Conservation (phyloP, 1,140 invertebrate genomes). For the Ips typographus region DNA sequence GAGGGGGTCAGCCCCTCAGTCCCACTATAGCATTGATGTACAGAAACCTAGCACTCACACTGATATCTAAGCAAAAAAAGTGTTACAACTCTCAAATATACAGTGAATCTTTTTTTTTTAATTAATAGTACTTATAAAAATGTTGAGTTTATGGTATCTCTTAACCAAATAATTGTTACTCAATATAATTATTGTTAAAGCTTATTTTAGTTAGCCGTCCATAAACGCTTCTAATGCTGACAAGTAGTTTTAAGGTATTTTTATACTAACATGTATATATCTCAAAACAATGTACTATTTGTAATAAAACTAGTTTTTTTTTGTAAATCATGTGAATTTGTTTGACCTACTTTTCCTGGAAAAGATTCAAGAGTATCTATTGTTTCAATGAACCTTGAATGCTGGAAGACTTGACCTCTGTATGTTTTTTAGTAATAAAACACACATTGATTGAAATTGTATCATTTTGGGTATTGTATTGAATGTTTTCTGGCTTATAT, state of each 20-base stretch:
- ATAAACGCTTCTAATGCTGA: conserved; percentile 8
- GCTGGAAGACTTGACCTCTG: no score
- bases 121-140: not conserved
- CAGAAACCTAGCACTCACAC: conserved; percentile 55
- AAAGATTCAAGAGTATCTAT: conserved; percentile 38
- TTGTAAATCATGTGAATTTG: conserved; percentile 30
- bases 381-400: conserved; percentile 36
- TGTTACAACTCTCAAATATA: not conserved
- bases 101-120: not conserved
- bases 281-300: conserved; percentile 25
- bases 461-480: no score
- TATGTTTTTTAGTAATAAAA: no score
- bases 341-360: conserved; percentile 27
- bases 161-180: not conserved
- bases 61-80: conserved; percentile 54
- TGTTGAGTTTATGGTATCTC: not conserved
- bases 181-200: not conserved
- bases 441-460: no score
- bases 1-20: conserved; percentile 61
- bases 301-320: conserved; percentile 23
- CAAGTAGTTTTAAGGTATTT: conserved; percentile 13
- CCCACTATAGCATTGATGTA: conserved; percentile 59
- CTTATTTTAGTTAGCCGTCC: conserved; percentile 6
- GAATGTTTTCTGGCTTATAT: no score
- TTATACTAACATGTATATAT: conserved; percentile 24